Base-by-base conservation (phyloP, 2,113 vertebrate genomes). In the Oreochromis aureus region DNA sequence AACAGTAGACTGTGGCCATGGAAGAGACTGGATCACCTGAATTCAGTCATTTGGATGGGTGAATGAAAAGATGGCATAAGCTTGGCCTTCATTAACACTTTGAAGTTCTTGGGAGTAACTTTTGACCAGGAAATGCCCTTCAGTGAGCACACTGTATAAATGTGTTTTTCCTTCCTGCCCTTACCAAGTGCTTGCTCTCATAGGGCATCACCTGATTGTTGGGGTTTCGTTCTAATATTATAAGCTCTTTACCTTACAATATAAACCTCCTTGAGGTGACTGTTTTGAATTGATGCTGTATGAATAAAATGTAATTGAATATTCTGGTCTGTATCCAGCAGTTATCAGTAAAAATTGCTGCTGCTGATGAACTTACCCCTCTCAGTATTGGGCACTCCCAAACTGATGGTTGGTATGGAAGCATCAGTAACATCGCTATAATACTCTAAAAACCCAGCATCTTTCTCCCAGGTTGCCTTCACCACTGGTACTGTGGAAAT, bases 361-460 rank as follows among this genome's bases (percentile, higher is more conserved):
- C 22, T 53, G 32, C 24, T 24, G 41, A 19, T 56, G 2, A 54
- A 19, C 91, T 93, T 84, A 98, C 98, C 98, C 97, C 97, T 97
- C 13, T 98, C 97, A 4, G 98, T 98, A 84, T 99, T 99, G 36
- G 97, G 96, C 55, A 99, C 7, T 2, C 98, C 98, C 91, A 99
- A 94, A 85, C 97, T 94, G 90, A 98, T 61, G 2, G 98, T 97
- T 16, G 98, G 98, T 87, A 98, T 97, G 80, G 96, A 94, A 27
- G 81, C 85, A 76, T 99, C 98, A 56, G 92, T 58, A 9, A 95
- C 89, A 83, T 99, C 97, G 41, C 98, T 99, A 92, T 98, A 99
- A 92, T 97, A 99, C 86, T 99, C 97, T 48, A 98, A 92, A 83
- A 94, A 85, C 4, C 83, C 92, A 18, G 97, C 96, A 36, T 98